A percentile compares a stretch with the other conserved stretches of the same genome.
Evolutionary conservation across 1,140 invertebrate genomes (phyloP).

Genomic region (Solenopsis invicta): DNA sequence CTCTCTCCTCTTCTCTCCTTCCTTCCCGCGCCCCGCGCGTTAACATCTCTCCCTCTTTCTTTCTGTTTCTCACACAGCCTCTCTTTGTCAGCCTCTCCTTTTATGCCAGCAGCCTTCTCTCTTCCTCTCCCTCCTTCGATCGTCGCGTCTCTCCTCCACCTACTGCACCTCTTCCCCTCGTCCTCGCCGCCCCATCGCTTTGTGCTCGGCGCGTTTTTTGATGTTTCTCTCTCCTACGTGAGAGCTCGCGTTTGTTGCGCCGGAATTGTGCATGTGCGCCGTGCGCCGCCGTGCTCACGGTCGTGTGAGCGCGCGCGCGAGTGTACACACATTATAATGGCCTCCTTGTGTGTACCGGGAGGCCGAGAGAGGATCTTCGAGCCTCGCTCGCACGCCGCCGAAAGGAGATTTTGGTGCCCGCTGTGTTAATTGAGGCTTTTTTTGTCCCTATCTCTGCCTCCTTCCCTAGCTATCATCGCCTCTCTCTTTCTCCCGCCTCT

Average conservation of each 20-base stretch:
- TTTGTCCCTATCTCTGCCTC: not conserved
- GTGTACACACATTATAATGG: conserved; percentile 60
- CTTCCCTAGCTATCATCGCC: not conserved
- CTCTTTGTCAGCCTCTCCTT: conserved; percentile 59
- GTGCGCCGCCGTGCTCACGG: conserved; percentile 69
- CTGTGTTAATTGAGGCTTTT: conserved; percentile 58
- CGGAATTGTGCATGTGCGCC: conserved; percentile 67
- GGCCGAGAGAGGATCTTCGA: conserved; percentile 52
- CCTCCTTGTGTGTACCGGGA: conserved; percentile 58
- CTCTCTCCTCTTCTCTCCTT: conserved; percentile 57
- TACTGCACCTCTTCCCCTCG: not conserved
- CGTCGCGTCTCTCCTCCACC: conserved; percentile 18
- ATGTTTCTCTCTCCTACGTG: conserved; percentile 78
- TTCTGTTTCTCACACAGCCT: conserved; percentile 53
- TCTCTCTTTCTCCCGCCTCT: not conserved
- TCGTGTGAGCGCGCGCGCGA: conserved; percentile 22
- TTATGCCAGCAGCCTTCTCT: conserved; percentile 45
- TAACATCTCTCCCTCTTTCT: conserved; percentile 22
- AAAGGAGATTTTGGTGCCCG: conserved; percentile 59
- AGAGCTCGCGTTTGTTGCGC: conserved; percentile 71
- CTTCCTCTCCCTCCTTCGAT: conserved; percentile 19
- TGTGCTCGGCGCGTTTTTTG: conserved; percentile 80
- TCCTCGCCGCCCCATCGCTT: conserved; percentile 71
- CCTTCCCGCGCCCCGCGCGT: no score
- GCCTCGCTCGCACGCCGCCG: conserved; percentile 45